These are phyloP conservation scores for Drosophila ohnishii DNA, from an alignment of 1,140 invertebrate species.

Conservation along the genomic window DNA sequence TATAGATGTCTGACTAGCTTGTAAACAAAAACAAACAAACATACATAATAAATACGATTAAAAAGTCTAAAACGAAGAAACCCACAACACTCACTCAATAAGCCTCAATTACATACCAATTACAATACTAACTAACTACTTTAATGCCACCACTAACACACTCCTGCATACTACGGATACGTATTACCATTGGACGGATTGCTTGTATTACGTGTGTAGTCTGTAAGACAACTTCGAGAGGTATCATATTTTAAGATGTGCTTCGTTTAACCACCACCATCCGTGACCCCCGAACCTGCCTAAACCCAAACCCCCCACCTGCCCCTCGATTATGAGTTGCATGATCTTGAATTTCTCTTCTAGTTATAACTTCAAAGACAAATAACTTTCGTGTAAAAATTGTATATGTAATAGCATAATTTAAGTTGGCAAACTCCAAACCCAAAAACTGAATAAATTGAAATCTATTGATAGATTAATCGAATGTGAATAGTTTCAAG, in stretches of 20 bases:
- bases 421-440: constrained; percentile 65
- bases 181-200: constrained; percentile 42
- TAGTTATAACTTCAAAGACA: constrained; percentile 80
- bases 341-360: constrained; percentile 48
- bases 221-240: constrained; percentile 57
- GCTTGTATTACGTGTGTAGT: constrained; percentile 59
- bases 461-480: constrained; percentile 59
- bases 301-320: background rate
- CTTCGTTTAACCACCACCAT: constrained; percentile 39
- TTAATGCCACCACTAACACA: constrained; percentile 50
- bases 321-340: constrained; percentile 24
- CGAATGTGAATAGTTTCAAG: constrained; percentile 59
- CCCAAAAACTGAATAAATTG: constrained; percentile 63
- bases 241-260: constrained; percentile 48
- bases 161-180: constrained; percentile 68
- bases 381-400: constrained; percentile 75
- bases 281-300: constrained; percentile 28
- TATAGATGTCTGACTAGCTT: constrained; percentile 81
- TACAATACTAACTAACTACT: constrained; percentile 64
- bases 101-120: constrained; percentile 70
- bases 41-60: constrained; percentile 51
- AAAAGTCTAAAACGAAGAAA: constrained; percentile 46
- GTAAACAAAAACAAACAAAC: constrained; percentile 44
- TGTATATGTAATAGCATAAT: constrained; percentile 80
- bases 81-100: constrained; percentile 53